phyloP scores from a whole-genome alignment of 1,140 invertebrate genomes.

The Lamellibrachia luymesi region DNA sequence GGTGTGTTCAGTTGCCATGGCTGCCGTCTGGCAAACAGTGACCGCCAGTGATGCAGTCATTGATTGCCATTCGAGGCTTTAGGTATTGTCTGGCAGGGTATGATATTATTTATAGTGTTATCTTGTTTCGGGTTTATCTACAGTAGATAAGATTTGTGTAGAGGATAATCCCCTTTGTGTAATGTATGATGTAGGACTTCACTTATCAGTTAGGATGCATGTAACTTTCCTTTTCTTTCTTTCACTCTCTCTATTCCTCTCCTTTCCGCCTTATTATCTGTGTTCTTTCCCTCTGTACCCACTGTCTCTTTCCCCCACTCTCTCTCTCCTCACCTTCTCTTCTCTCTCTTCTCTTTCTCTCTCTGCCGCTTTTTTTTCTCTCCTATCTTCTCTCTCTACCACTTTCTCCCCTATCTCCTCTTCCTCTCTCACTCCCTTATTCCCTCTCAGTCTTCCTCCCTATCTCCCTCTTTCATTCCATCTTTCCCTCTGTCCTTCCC shows the following conservation, averaged over 20 bases:
- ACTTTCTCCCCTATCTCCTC: background rate
- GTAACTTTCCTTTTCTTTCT: background rate
- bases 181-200: background rate
- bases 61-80: background rate
- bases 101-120: constrained; percentile 2
- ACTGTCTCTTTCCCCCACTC: background rate
- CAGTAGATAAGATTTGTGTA: background rate
- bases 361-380: background rate
- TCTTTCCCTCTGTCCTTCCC: background rate
- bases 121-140: background rate
- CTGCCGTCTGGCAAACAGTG: background rate
- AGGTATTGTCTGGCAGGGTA: background rate
- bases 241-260: background rate
- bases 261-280: background rate
- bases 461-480: background rate
- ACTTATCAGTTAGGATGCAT: background rate
- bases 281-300: background rate
- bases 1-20: background rate
- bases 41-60: background rate
- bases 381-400: background rate
- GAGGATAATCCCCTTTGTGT: background rate
- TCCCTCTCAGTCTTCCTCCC: background rate
- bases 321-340: background rate
- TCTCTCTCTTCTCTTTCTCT: background rate
- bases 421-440: background rate